Percentiles rank a stretch among this genome's conserved stretches.
phyloP scores from a whole-genome alignment of 35 echinoderm and acorn worm species.

The Holothuria glaberrima region DNA sequence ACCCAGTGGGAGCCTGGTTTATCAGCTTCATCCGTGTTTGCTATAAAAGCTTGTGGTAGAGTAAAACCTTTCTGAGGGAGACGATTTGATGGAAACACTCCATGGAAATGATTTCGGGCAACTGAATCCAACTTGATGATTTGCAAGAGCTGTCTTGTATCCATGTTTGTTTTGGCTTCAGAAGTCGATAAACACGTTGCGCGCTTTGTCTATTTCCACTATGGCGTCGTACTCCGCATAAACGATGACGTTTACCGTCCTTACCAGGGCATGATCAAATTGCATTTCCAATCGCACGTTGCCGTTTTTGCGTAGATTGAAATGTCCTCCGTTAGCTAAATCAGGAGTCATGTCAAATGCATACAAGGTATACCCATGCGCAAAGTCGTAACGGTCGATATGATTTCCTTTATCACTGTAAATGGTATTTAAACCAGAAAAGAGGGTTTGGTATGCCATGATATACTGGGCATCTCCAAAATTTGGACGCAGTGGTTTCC shows the following conservation, averaged over 20 bases:
- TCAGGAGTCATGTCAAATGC: too few relatives aligned
- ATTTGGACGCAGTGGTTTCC: too few relatives aligned
- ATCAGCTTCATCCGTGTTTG: not conserved
- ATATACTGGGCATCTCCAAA: too few relatives aligned
- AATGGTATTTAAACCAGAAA: too few relatives aligned
- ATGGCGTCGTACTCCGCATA: conserved; percentile 5
- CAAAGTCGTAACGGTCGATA: too few relatives aligned
- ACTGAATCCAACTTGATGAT: not conserved
- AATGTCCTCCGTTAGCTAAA: too few relatives aligned
- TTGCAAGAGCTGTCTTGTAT: not conserved
- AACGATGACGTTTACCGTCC: not conserved
- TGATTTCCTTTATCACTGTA: too few relatives aligned
- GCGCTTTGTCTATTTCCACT: conserved; percentile 11
- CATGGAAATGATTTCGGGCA: not conserved
- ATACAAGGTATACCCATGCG: too few relatives aligned
- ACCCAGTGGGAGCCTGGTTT: conserved; percentile 1
- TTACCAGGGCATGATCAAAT: not conserved
- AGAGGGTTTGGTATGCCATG: too few relatives aligned
- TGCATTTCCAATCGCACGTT: not conserved
- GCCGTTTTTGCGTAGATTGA: too few relatives aligned
- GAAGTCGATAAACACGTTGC: conserved; percentile 3
- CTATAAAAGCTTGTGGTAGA: not conserved
- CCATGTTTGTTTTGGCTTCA: too few relatives aligned
- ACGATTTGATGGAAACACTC: not conserved
- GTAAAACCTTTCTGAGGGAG: not conserved